Evolutionary conservation across 1,140 invertebrate genomes (phyloP).

Genomic region (Coelopa frigida): DNA sequence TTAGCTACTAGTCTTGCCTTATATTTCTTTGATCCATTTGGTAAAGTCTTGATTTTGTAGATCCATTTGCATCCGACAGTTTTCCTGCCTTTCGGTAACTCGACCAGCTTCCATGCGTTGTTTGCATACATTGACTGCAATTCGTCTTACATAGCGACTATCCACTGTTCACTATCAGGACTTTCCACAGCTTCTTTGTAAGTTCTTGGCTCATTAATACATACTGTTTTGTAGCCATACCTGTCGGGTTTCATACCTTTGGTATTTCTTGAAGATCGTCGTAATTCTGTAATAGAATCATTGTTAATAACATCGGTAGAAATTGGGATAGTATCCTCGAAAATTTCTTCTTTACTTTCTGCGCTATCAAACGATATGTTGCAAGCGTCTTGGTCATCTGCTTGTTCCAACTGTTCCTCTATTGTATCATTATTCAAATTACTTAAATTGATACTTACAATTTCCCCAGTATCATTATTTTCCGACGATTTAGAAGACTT

Average conservation of each 20-base stretch:
- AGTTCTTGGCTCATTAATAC: background rate
- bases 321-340: no score
- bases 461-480: no score
- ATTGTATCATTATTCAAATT: no score
- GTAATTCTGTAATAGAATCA: no score
- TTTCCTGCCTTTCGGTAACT: conserved; percentile 16
- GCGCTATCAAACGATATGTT: no score
- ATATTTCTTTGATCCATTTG: conserved; percentile 17
- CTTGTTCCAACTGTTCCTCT: no score
- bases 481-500: no score
- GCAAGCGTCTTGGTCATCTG: no score
- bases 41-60: conserved; percentile 21
- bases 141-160: conserved; percentile 24
- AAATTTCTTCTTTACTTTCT: no score
- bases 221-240: conserved; percentile 1
- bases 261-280: conserved; percentile 3
- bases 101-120: conserved; percentile 23
- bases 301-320: no score
- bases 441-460: no score
- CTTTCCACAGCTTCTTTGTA: conserved; percentile 6
- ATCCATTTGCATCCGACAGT: conserved; percentile 18
- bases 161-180: conserved; percentile 15
- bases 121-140: conserved; percentile 17
- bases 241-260: conserved; percentile 6
- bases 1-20: conserved; percentile 26